Base-by-base conservation (phyloP, 64 coral and sea anemone genomes). In the Platygyra sinensis region DNA sequence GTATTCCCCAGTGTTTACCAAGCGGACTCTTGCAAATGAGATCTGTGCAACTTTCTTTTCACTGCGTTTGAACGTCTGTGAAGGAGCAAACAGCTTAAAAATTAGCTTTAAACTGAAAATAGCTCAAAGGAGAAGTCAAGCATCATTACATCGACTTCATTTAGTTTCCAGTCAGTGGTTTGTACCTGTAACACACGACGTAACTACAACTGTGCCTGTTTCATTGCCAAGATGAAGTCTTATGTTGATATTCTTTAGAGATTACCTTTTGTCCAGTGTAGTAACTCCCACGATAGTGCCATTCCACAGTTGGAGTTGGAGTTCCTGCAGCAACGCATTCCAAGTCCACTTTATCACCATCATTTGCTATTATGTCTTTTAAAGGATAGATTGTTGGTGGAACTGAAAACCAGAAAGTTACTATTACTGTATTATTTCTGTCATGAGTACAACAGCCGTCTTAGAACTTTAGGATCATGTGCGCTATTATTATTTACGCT, bases 381-480 rank as follows among this genome's bases (percentile, higher is more conserved):
- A 85, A 10, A n/a, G 63, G 62, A 27, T 85, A 63, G 64, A 85
- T 85, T 24, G 4, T 27, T 18, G 81, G 63, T 28, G 81, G 10
- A 69, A 85, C 81, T 85, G 62, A 71, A 69, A 72, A 72, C 4
- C 36, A 38, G 1, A 5, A 57, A 55, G 7, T n/a, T 46, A 46
- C 3, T 46, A n/a, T n/a, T n/a, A 65, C 24, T 65, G 2, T 18
- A 20, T 18, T 20, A 65, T 24, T 65, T 65, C 42, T 46, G 42
- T 5, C 42, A 46, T 46, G 36, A 38, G 36, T 4, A 38, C 36
- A 38, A 38, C 36, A 38, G 4, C 36, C 36, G 36, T 4, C 36
- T 38, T 38, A 38, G 36, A 38, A 38, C 36, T 38, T 38, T 38
- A 38, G 36, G 36, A 38, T 38, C 36, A 38, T 38, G 36, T 38